Percentiles rank a stretch among this genome's conserved stretches.
phyloP scores from a whole-genome alignment of 2,888 invertebrate genomes.

The Polietes domitor region DNA sequence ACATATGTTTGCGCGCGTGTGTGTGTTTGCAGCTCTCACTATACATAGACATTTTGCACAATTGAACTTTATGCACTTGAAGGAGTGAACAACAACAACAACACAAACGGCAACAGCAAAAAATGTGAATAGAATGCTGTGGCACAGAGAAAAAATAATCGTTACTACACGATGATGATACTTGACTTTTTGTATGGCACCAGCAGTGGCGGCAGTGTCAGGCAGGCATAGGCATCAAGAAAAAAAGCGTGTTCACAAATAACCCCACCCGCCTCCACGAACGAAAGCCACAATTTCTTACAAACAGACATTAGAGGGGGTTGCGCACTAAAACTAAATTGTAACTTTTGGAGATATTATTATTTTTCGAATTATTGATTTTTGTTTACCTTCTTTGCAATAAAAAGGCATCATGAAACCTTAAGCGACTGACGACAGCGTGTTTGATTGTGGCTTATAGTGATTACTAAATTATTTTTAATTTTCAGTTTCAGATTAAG shows the following conservation, averaged over 20 bases:
- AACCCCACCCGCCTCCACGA: too few relatives aligned
- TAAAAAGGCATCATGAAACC: too few relatives aligned
- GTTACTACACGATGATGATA: conserved; percentile 28
- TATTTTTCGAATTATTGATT: too few relatives aligned
- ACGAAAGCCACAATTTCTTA: not conserved
- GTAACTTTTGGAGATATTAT: too few relatives aligned
- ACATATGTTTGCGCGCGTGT: not conserved
- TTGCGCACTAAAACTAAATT: too few relatives aligned
- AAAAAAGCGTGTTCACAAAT: not conserved
- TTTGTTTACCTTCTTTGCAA: too few relatives aligned
- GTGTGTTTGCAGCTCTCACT: not conserved
- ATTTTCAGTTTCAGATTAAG: too few relatives aligned
- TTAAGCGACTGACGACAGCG: too few relatives aligned
- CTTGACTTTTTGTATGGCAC: conserved; percentile 46
- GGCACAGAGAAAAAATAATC: conserved; percentile 16
- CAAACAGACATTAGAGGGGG: too few relatives aligned
- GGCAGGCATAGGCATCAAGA: not conserved
- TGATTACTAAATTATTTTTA: too few relatives aligned
- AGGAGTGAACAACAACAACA: not conserved
- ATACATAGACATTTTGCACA: conserved; percentile 17
- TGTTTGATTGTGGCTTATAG: too few relatives aligned
- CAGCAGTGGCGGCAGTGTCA: not conserved
- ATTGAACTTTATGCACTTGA: conserved; percentile 40
- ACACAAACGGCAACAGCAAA: not conserved
- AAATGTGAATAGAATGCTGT: not conserved